These are phyloP conservation scores for Agriopis marginaria DNA, from an alignment of 2,888 invertebrate genomes.

Conservation along the genomic window DNA sequence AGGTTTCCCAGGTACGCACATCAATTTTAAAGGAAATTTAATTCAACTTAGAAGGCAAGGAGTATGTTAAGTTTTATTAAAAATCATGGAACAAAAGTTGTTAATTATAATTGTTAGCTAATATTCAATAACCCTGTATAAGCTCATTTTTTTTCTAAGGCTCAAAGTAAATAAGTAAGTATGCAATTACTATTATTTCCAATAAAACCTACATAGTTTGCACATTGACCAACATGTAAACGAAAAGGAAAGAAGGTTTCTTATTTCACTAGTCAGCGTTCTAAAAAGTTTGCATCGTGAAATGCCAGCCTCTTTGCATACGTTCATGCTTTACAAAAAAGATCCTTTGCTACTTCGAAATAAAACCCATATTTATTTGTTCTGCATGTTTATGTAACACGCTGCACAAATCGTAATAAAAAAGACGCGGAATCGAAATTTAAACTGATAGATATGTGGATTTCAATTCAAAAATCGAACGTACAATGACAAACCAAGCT, in stretches of 20 bases:
- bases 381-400: background rate
- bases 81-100: no score
- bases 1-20: no score
- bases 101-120: no score
- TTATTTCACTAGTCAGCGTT: conserved; percentile 9
- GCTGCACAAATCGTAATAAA: background rate
- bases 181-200: background rate
- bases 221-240: background rate
- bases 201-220: background rate
- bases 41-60: no score
- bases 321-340: background rate
- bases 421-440: background rate
- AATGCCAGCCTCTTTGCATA: background rate
- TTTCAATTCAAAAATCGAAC: background rate
- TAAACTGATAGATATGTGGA: background rate
- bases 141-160: no score
- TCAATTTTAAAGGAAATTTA: no score
- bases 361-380: background rate
- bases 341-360: background rate
- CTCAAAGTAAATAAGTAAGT: background rate
- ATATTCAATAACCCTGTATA: no score
- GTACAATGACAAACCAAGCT: no score
- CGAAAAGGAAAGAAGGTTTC: conserved; percentile 7
- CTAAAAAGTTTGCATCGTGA: conserved; percentile 15
- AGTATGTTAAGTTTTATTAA: no score